Percentiles rank a stretch among this genome's conserved stretches.
Evolutionary conservation across 2,113 vertebrate genomes (phyloP).

Genomic region (Bolborhynchus lineola): DNA sequence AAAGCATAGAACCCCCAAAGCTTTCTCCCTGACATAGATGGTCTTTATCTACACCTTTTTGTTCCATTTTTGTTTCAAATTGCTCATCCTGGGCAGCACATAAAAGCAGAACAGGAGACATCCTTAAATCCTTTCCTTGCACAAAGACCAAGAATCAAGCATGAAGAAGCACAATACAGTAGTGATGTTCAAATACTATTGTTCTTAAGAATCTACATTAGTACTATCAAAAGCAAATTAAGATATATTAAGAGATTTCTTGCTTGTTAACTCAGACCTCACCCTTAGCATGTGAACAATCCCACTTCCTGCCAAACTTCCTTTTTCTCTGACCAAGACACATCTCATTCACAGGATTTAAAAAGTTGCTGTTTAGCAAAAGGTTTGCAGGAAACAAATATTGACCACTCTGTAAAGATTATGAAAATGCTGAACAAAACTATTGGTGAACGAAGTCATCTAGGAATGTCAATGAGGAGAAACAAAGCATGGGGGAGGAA

Average conservation of each 20-base stretch:
- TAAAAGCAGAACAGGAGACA: neutral
- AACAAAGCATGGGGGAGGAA: neutral
- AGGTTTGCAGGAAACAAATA: neutral
- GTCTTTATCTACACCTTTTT: neutral
- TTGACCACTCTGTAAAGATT: neutral
- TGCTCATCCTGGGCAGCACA: neutral
- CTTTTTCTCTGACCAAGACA: neutral
- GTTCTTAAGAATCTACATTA: neutral
- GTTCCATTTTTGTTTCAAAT: neutral
- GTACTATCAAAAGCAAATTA: neutral
- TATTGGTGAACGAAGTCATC: neutral
- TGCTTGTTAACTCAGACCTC: neutral
- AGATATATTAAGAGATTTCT: neutral
- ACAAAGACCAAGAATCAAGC: neutral
- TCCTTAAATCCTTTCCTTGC: neutral
- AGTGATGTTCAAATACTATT: neutral
- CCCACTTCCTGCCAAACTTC: neutral
- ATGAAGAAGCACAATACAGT: neutral
- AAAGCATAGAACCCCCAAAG: neutral
- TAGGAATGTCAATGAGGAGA: neutral
- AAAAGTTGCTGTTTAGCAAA: neutral
- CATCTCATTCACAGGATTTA: neutral
- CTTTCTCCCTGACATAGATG: neutral
- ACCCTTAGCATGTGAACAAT: rapidly evolving
- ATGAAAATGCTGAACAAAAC: neutral